Percentiles rank a stretch among this genome's conserved stretches.
phyloP scores from a whole-genome alignment of 2,888 invertebrate species.

The Agrochola circellaris region DNA sequence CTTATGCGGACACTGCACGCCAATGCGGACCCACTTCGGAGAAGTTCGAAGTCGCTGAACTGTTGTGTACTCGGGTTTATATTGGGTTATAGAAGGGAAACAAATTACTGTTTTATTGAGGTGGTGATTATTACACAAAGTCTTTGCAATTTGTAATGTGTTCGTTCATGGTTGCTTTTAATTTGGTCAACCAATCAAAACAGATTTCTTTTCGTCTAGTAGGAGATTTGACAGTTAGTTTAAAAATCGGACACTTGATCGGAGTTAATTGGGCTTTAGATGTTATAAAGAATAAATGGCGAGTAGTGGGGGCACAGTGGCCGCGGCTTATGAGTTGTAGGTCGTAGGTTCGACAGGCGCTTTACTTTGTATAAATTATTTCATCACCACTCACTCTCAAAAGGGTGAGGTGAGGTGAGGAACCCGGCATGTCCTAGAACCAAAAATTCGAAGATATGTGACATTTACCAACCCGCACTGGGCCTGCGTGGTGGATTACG shows the following conservation, averaged over 20 bases:
- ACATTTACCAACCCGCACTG: too few relatives aligned
- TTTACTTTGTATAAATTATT: not conserved
- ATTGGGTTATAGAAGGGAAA: constrained; percentile 9
- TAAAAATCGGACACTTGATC: too few relatives aligned
- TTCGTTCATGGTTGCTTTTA: not conserved
- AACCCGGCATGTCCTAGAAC: not conserved
- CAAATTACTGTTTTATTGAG: constrained; percentile 1
- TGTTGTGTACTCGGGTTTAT: constrained; percentile 20
- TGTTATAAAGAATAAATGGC: too few relatives aligned
- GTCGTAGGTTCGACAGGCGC: too few relatives aligned
- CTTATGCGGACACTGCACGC: constrained; percentile 79
- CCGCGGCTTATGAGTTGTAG: too few relatives aligned
- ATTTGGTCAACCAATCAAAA: too few relatives aligned
- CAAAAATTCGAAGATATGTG: not conserved
- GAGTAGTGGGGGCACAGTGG: too few relatives aligned
- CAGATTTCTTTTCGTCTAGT: too few relatives aligned
- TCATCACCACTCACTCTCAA: not conserved
- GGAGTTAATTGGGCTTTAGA: too few relatives aligned
- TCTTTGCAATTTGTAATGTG: not conserved
- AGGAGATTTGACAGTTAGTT: too few relatives aligned
- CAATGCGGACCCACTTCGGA: constrained; percentile 77
- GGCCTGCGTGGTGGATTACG: too few relatives aligned
- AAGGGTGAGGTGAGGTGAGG: not conserved
- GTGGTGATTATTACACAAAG: not conserved
- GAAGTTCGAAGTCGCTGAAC: constrained; percentile 80